Evolutionary conservation across 2,113 vertebrate species (phyloP).

Genomic region (Hippopotamus amphibius): DNA sequence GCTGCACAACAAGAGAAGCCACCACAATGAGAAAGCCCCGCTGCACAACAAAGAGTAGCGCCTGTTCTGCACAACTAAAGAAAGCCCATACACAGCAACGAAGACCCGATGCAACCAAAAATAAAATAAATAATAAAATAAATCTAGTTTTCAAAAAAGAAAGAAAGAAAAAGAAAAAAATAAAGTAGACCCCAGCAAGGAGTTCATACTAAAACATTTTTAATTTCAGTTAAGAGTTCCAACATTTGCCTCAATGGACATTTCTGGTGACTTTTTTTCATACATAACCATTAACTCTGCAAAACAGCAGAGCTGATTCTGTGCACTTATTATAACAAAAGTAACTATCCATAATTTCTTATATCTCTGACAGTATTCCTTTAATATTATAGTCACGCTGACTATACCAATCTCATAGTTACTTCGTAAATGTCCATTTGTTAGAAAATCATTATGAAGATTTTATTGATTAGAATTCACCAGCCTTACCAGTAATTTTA

Average conservation of each 20-base stretch:
- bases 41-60: too few species aligned
- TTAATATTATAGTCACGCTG: background rate
- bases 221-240: background rate
- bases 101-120: too few species aligned
- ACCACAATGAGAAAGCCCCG: too few species aligned
- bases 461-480: background rate
- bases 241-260: background rate
- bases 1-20: too few species aligned
- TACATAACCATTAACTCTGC: background rate
- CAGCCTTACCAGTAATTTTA: background rate
- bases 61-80: too few species aligned
- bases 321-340: background rate
- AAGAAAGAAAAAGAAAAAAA: too few species aligned
- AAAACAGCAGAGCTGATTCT: conserved; percentile 25
- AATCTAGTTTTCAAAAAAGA: too few species aligned
- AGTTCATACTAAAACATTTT: background rate
- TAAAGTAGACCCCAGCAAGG: background rate
- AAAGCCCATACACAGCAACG: too few species aligned
- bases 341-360: background rate
- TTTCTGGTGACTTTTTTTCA: background rate
- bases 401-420: background rate
- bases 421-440: conserved; percentile 1
- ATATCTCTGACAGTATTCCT: background rate
- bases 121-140: too few species aligned
- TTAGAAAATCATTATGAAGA: background rate